A percentile compares a stretch with the other conserved stretches of the same genome.
phyloP scores from a whole-genome alignment of 1,140 invertebrate genomes.

The Diorhabda elongata region DNA sequence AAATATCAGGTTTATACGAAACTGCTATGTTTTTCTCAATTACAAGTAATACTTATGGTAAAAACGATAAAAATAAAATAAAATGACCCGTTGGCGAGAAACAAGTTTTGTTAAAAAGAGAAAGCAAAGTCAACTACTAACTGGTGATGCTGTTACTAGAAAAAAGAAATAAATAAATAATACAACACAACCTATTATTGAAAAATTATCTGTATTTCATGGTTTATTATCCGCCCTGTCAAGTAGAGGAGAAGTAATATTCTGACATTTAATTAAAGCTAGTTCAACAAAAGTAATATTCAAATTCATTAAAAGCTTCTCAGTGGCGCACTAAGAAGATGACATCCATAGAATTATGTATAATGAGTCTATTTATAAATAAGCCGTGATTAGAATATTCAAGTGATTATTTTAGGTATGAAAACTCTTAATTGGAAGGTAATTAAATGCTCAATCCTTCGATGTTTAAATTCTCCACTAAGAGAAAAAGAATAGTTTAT shows the following conservation, averaged over 20 bases:
- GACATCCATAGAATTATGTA: too few species aligned
- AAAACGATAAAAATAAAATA: background rate
- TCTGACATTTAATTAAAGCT: background rate
- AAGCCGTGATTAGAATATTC: too few species aligned
- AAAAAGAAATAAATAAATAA: background rate
- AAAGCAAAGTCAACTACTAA: background rate
- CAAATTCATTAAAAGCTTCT: background rate
- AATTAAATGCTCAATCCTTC: too few species aligned
- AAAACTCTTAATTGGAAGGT: too few species aligned
- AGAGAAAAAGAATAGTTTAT: too few species aligned
- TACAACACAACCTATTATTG: background rate
- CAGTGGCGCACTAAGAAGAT: background rate
- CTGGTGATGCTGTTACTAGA: background rate
- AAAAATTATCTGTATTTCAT: background rate
- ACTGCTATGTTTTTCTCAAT: background rate
- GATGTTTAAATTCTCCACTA: too few species aligned
- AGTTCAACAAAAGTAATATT: conserved; percentile 1
- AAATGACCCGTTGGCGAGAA: background rate
- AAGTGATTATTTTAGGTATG: too few species aligned
- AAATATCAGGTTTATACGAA: too few species aligned
- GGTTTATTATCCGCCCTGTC: background rate
- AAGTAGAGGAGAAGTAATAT: background rate
- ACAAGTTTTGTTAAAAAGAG: background rate
- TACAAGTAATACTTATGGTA: background rate
- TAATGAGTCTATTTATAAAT: too few species aligned